phyloP scores from a whole-genome alignment of 2,888 invertebrate species.

The Pemphredon lugubris region DNA sequence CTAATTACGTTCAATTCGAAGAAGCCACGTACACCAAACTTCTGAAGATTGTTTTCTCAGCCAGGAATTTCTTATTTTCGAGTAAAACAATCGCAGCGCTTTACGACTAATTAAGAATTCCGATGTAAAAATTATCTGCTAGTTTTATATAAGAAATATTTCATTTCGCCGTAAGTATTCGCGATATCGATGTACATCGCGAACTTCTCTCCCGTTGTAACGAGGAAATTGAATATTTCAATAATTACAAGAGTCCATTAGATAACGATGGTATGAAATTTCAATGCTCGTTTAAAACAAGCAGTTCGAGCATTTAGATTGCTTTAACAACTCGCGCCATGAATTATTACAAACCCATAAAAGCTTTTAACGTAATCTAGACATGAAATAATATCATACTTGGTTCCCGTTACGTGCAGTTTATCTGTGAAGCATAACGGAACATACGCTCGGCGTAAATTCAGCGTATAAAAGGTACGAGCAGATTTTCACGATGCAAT shows the following conservation, averaged over 20 bases:
- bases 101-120: conserved; percentile 54
- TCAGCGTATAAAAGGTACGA: no score
- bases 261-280: conserved; percentile 9
- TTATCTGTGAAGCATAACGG: no score
- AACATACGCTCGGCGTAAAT: no score
- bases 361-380: no score
- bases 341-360: no score
- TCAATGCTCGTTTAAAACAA: background rate
- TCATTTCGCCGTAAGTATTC: conserved; percentile 32
- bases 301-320: no score
- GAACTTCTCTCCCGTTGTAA: conserved; percentile 28
- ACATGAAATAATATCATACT: no score
- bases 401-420: no score
- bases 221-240: conserved; percentile 33
- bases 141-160: conserved; percentile 26
- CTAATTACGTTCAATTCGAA: conserved; percentile 27
- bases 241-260: background rate
- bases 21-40: conserved; percentile 61
- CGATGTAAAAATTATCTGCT: conserved; percentile 6
- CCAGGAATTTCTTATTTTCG: conserved; percentile 33
- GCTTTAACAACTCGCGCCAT: no score
- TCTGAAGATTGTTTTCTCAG: conserved; percentile 57
- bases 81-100: conserved; percentile 30
- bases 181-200: conserved; percentile 14
- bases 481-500: background rate